phyloP scores from a whole-genome alignment of 2,888 invertebrate species.

The Taphrorychus bicolor region DNA sequence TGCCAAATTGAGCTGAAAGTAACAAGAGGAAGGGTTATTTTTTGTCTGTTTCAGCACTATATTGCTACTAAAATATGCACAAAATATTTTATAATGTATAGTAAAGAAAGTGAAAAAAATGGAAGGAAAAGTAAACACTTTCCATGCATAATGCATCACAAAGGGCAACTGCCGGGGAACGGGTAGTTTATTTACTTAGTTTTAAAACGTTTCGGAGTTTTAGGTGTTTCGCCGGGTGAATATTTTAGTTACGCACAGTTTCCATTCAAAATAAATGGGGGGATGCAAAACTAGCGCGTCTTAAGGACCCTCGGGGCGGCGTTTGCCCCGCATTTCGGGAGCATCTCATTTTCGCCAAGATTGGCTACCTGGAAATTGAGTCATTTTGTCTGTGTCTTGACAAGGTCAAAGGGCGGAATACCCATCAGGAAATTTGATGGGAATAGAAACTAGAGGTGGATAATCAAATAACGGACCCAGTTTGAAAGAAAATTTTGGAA shows the following conservation, averaged over 20 bases:
- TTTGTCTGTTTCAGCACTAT: not conserved
- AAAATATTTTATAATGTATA: not conserved
- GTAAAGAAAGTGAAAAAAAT: not conserved
- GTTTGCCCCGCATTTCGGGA: slow-evolving; percentile 24
- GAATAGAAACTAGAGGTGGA: no score
- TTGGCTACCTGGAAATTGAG: slow-evolving; percentile 3
- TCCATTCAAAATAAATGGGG: slow-evolving; percentile 34
- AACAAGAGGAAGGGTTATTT: not conserved
- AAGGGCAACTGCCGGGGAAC: slow-evolving; percentile 20
- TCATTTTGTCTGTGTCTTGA: not conserved
- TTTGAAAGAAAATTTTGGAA: no score
- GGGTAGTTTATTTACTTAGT: slow-evolving; percentile 38
- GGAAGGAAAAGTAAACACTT: slow-evolving; percentile 28
- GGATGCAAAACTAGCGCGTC: slow-evolving; percentile 28
- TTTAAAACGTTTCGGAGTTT: slow-evolving; percentile 37
- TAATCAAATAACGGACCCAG: no score
- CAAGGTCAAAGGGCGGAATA: not conserved
- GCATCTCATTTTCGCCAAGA: slow-evolving; percentile 24
- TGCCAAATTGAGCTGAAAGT: not conserved
- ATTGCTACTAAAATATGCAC: not conserved
- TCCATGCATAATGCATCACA: slow-evolving; percentile 35
- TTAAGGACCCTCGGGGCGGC: slow-evolving; percentile 33
- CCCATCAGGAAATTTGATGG: no score
- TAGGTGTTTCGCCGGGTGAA: slow-evolving; percentile 36
- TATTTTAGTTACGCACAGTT: slow-evolving; percentile 43